These are phyloP conservation scores for Glandiceps talaboti DNA, from an alignment of 53 echinoderm and acorn worm genomes.

Conservation along the genomic window DNA sequence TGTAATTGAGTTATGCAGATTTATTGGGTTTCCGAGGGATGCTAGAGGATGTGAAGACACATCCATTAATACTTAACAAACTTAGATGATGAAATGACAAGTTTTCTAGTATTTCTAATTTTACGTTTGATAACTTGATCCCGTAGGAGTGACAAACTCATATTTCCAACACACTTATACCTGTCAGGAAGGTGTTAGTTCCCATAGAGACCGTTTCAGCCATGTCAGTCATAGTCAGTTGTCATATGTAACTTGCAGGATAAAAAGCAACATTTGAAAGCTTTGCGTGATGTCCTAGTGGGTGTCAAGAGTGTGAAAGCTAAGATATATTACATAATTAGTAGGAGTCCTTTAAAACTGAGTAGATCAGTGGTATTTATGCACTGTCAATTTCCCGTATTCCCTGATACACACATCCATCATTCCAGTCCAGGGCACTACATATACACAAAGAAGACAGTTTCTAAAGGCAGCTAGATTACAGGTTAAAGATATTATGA, in stretches of 20 bases:
- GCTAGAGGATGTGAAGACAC: neutral
- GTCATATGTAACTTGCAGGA: too few relatives aligned
- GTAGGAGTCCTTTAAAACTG: neutral
- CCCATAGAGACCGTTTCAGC: neutral
- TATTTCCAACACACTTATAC: neutral
- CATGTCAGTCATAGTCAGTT: neutral
- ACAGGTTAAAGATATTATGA: too few relatives aligned
- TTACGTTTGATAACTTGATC: neutral
- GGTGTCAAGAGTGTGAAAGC: neutral
- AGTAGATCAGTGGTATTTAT: neutral
- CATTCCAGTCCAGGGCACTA: too few relatives aligned
- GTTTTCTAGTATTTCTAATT: neutral
- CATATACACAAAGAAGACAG: too few relatives aligned
- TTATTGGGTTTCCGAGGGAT: neutral
- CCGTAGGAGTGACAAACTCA: neutral
- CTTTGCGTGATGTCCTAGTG: too few relatives aligned
- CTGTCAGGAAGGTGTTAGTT: neutral
- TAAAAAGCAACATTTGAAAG: too few relatives aligned
- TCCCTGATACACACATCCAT: too few relatives aligned
- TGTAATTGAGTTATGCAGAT: neutral
- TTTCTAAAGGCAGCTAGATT: too few relatives aligned
- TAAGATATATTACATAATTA: neutral
- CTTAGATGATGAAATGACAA: neutral
- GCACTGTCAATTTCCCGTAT: neutral
- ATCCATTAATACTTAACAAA: neutral